These are phyloP conservation scores for Cremastobaeus sp. DNA, from an alignment of 2,888 invertebrate species.

Conservation along the genomic window DNA sequence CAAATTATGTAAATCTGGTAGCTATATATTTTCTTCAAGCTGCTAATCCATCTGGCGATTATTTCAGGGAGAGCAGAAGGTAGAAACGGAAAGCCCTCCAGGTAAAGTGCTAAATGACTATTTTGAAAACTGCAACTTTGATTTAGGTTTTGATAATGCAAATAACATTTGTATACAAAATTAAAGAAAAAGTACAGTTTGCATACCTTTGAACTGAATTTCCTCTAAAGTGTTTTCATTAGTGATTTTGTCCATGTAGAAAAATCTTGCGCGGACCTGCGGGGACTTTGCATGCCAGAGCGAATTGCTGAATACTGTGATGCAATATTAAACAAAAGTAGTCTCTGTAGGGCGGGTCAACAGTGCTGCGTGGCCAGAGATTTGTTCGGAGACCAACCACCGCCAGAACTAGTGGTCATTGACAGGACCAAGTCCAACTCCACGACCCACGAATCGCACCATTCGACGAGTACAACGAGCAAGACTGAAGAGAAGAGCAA, in stretches of 20 bases:
- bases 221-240: too few relatives aligned
- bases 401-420: conserved; percentile 86
- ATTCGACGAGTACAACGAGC: conserved; percentile 45
- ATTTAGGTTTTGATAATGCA: too few relatives aligned
- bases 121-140: too few relatives aligned
- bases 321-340: conserved; percentile 86
- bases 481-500: conserved; percentile 75
- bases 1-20: conserved; percentile 11
- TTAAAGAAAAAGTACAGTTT: too few relatives aligned
- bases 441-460: conserved; percentile 67
- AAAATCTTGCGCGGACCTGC: conserved; percentile 82
- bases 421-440: conserved; percentile 79
- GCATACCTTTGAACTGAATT: too few relatives aligned
- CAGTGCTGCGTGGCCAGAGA: conserved; percentile 91
- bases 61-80: conserved; percentile 70
- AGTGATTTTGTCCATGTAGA: too few relatives aligned
- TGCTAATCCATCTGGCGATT: too few relatives aligned
- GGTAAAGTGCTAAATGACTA: too few relatives aligned
- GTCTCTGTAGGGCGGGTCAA: conserved; percentile 86
- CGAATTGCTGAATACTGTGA: conserved; percentile 91
- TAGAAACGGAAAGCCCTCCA: conserved; percentile 80
- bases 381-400: conserved; percentile 84
- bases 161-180: too few relatives aligned
- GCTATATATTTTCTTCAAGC: too few relatives aligned
- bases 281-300: conserved; percentile 89